A percentile compares a stretch with the other conserved stretches of the same genome.
These are phyloP conservation scores for Cavia aperea DNA, from an alignment of 2,113 vertebrate species.

Conservation along the genomic window DNA sequence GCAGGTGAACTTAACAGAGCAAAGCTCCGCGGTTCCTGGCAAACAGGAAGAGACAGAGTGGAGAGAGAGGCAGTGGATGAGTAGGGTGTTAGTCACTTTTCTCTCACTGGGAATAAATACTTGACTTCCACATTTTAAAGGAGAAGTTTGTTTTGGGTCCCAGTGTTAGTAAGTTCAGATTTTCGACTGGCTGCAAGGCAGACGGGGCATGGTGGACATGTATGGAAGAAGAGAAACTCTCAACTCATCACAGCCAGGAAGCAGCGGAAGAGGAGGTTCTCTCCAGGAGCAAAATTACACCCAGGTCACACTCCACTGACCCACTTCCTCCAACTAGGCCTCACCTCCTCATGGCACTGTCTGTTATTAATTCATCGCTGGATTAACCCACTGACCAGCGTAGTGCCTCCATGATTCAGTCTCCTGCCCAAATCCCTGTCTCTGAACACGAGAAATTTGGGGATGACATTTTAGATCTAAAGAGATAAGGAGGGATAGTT, in stretches of 20 bases:
- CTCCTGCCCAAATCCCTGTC: not conserved
- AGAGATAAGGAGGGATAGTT: not conserved
- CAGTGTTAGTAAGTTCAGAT: not conserved
- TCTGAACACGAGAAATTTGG: not conserved
- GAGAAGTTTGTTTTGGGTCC: not conserved
- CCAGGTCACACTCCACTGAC: not conserved
- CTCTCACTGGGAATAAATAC: not conserved
- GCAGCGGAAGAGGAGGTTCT: not conserved
- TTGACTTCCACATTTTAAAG: not conserved
- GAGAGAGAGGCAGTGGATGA: not conserved
- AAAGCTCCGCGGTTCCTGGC: not conserved
- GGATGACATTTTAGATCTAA: not conserved
- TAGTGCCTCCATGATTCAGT: not conserved
- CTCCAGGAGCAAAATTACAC: not conserved
- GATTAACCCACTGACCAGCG: too few relatives aligned
- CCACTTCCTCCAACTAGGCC: not conserved
- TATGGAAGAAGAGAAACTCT: not conserved
- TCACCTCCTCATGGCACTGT: not conserved
- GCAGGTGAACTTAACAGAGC: too few relatives aligned
- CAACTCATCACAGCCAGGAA: not conserved
- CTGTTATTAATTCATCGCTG: too few relatives aligned
- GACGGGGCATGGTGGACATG: not conserved
- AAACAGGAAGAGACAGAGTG: not conserved
- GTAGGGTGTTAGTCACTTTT: not conserved
- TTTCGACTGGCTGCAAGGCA: not conserved